Base-by-base conservation (phyloP, 2,797 vertebrate genomes). In the Salarias fasciatus region DNA sequence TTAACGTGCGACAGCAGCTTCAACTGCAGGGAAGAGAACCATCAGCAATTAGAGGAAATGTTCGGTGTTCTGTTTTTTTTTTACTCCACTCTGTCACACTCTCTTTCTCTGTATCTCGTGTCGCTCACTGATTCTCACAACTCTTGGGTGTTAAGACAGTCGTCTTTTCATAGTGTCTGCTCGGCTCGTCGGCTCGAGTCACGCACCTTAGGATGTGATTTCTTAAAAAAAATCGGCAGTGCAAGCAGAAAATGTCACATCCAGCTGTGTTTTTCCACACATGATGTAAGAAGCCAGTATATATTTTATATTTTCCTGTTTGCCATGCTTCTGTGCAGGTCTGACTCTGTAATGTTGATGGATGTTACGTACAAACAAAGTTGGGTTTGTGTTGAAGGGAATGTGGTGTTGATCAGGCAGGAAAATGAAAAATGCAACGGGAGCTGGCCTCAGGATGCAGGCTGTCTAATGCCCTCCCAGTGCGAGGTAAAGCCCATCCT, bases 1-100 rank as follows among this genome's bases (percentile, higher is more conserved):
- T 53, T 53, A 10, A 54, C 54, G 52, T 57, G 58, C 63, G 53
- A 65, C 55, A 63, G 63, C 80, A 53, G 42, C 45, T 68, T 78
- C 59, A 65, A 77, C 52, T 65, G 64, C 54, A 37, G 33, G 61
- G 54, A 77, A 87, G 84, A 79, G 65, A 79, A 76, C 18, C 18
- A 66, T 80, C 75, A 66, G 87, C 83, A 69, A 73, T 85, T 80
- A 74, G 51, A 63, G 46, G 51, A 46, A 12, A 6, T 11, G 36
- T 59, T 38, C 43, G 77, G 70, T 77, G 72, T 80, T 24, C 1
- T 72, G 63, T n/a, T n/a, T 83, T 85, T 56, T 69, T 71, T 12
- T 67, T 28, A 24, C 18, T 24, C 2, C 24, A 24, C 18, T 3
- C 36, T 51, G 52, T 55, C 37, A 37, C 40, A 65, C 14, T 75